phyloP scores from a whole-genome alignment of 2,113 vertebrate species.

The Chamaea fasciata region DNA sequence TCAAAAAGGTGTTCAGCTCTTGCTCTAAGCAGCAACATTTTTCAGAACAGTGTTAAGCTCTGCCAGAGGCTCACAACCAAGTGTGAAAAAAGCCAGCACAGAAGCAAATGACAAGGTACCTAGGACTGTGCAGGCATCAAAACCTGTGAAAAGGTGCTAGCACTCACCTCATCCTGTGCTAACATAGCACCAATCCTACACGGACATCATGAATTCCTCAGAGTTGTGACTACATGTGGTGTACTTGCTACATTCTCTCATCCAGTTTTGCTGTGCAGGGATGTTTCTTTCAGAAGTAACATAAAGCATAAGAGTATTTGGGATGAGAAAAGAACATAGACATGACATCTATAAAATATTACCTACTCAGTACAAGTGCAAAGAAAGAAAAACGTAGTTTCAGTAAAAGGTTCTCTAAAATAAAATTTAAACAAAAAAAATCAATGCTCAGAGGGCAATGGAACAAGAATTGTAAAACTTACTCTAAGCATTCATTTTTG shows the following conservation, averaged over 20 bases:
- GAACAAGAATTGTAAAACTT: not conserved
- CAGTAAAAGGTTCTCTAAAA: not conserved
- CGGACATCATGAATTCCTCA: not conserved
- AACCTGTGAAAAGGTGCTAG: not conserved
- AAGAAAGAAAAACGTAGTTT: not conserved
- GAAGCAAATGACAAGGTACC: not conserved
- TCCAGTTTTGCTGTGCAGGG: not conserved
- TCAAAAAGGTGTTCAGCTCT: not conserved
- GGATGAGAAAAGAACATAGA: not conserved
- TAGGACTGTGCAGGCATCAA: not conserved
- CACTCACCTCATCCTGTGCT: not conserved
- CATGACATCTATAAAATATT: not conserved
- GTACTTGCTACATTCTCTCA: not conserved
- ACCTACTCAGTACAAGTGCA: not conserved
- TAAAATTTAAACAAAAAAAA: not conserved
- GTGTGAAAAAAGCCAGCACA: not conserved
- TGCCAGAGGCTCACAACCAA: not conserved
- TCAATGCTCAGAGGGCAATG: not conserved
- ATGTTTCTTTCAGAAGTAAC: not conserved
- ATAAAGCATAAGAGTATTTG: not conserved
- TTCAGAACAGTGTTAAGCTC: not conserved
- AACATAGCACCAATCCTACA: not conserved
- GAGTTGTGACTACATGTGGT: not conserved
- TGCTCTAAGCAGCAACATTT: not conserved
- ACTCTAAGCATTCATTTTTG: not conserved